Evolutionary conservation across 2,113 vertebrate species (phyloP).

Genomic region (Maylandia zebra): DNA sequence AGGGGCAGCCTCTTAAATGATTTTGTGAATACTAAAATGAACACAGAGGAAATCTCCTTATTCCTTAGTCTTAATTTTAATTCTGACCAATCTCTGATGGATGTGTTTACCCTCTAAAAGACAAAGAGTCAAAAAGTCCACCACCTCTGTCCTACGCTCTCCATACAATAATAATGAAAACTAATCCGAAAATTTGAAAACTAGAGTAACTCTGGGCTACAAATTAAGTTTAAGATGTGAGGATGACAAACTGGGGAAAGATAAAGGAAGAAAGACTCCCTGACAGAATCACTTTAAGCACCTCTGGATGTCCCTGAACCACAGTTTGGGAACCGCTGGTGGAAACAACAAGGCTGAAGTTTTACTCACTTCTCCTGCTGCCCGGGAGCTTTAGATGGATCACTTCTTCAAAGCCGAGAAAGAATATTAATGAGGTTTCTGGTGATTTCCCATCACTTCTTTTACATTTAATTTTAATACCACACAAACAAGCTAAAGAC

Average conservation of each 20-base stretch:
- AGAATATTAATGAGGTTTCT: neutral
- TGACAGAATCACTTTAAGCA: neutral
- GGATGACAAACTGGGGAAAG: neutral
- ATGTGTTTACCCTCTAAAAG: neutral
- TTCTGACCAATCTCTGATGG: neutral
- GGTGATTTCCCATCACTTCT: neutral
- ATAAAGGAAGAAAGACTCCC: neutral
- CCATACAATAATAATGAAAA: neutral
- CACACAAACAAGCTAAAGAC: neutral
- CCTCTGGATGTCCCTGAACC: neutral
- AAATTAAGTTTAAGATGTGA: neutral
- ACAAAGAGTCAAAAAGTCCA: neutral
- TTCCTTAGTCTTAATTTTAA: neutral
- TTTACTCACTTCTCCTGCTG: slow-evolving; percentile 44
- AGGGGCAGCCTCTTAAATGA: neutral
- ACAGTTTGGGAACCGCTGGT: neutral
- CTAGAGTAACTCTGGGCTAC: neutral
- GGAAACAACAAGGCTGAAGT: neutral
- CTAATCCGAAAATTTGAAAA: accelerated
- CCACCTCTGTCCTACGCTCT: neutral
- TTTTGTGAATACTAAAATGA: neutral
- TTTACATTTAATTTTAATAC: neutral
- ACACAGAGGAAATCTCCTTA: neutral
- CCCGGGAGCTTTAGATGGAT: neutral
- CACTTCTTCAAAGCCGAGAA: slow-evolving; percentile 29